Evolutionary conservation across 2,797 vertebrate genomes (phyloP), one percentile per base, ranked within the genome.

Genomic region (Garrulus glandarius): DNA sequence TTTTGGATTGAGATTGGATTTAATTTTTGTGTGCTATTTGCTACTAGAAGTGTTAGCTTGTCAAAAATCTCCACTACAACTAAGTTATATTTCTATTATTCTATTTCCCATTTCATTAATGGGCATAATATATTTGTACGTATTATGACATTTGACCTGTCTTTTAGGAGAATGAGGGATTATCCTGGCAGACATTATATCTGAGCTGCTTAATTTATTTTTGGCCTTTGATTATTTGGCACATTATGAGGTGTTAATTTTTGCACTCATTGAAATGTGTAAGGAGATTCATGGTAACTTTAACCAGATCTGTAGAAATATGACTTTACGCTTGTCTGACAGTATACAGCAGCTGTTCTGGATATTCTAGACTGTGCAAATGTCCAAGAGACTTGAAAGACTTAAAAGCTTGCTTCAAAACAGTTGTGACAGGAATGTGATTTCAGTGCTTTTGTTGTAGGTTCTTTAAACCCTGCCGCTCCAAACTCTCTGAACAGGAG

Each of bases 151-250:
- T 94, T 92, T 89, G 47, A 68, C 84, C 29, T 72, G 41, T 19
- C 18, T 56, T 90, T 84, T 46, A 55, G 57, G 34, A 77, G 78
- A 59, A 20, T 9, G 12, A 36, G 29, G 13, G 41, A 56, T 92
- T 92, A 56, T 72, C 21, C 10, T 88, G 83, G 24, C 72, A 86
- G 57, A 27, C 63, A 43, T 53, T 91, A 14, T 86, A 85, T 80
- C 61, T 87, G 89, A 91, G 30, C 59, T 37, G 70, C 61, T 94
- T 92, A 59, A 80, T 95, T 95, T 85, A 50, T 83, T 74, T 89
- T 93, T 91, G 79, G 59, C 65, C 85, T 88, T 86, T 89, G 84
- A 78, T 71, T 95, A 84, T 82, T 95, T 95, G 92, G 76, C 89
- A 88, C 50, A 29, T 95, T 86, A 43, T 22, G 30, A 86, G 71